phyloP scores from a whole-genome alignment of 1,140 invertebrate species.

The Drosophila kurseongensis region DNA sequence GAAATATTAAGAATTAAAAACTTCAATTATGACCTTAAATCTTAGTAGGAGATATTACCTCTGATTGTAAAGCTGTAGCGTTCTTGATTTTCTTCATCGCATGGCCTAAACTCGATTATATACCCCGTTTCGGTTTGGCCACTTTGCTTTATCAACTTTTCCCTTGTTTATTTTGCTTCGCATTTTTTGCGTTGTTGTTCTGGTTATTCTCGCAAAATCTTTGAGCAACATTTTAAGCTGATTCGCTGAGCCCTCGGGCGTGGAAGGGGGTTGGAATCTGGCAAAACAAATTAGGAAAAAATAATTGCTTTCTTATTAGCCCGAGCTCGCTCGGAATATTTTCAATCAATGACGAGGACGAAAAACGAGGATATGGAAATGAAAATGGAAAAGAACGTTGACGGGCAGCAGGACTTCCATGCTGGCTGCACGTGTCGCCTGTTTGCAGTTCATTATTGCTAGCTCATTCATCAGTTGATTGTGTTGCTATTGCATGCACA shows the following conservation, averaged over 20 bases:
- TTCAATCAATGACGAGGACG: slow-evolving; percentile 51
- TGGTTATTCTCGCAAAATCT: slow-evolving; percentile 19
- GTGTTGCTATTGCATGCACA: slow-evolving; percentile 18
- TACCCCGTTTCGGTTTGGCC: slow-evolving; percentile 39
- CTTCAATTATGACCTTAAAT: too few relatives aligned
- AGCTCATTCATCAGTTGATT: slow-evolving; percentile 67
- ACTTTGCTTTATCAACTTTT: slow-evolving; percentile 69
- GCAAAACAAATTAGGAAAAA: slow-evolving; percentile 71
- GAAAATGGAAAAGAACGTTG: slow-evolving; percentile 2
- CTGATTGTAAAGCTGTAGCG: neutral
- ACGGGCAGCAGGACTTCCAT: slow-evolving; percentile 3
- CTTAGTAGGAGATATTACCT: neutral
- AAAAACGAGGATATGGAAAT: slow-evolving; percentile 2
- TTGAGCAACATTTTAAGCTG: slow-evolving; percentile 63
- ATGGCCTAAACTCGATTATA: slow-evolving; percentile 30
- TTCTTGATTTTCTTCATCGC: slow-evolving; percentile 4
- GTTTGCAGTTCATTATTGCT: slow-evolving; percentile 65
- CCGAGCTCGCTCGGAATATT: slow-evolving; percentile 45
- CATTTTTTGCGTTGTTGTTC: slow-evolving; percentile 45
- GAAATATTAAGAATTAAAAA: too few relatives aligned
- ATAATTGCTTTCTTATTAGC: slow-evolving; percentile 74
- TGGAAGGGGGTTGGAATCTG: slow-evolving; percentile 5
- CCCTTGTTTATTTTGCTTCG: slow-evolving; percentile 47
- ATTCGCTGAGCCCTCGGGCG: slow-evolving; percentile 29
- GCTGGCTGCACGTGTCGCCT: slow-evolving; percentile 51